A percentile compares a stretch with the other conserved stretches of the same genome.
Conservation (phyloP, 2,797 vertebrate genomes). For the Furcifer pardalis region DNA sequence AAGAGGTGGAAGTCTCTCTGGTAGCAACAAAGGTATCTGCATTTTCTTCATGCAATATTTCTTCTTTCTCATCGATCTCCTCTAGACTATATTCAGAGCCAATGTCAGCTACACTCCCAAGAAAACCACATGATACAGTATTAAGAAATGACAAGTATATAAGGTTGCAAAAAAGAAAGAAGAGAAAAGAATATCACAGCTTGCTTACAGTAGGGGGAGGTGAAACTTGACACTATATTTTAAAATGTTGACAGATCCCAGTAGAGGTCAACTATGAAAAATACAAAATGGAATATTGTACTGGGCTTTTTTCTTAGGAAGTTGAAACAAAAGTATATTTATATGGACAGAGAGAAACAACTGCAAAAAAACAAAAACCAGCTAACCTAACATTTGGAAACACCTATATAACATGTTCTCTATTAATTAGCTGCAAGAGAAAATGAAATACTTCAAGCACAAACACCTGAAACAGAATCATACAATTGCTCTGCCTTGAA, state of each 20-base stretch:
- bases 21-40: constrained; percentile 58
- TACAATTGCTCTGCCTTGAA: neutral
- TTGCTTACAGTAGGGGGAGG: neutral
- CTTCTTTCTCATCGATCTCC: constrained; percentile 90
- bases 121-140: constrained; percentile 11
- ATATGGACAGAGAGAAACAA: neutral
- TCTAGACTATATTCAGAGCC: constrained; percentile 79
- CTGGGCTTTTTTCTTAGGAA: neutral
- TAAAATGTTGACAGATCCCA: neutral
- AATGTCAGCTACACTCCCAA: constrained; percentile 68
- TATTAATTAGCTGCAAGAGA: neutral
- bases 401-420: neutral
- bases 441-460: neutral
- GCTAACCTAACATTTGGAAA: neutral
- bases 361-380: too few species aligned
- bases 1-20: constrained; percentile 70
- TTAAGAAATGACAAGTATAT: neutral
- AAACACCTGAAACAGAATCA: neutral
- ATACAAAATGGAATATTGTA: neutral
- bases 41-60: constrained; percentile 66
- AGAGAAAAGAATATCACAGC: neutral
- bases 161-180: neutral
- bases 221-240: neutral
- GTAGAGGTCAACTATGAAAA: neutral
- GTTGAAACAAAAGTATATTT: neutral